These are phyloP conservation scores for Neodon shergylaensis DNA, from an alignment of 2,113 vertebrate genomes.

Conservation along the genomic window DNA sequence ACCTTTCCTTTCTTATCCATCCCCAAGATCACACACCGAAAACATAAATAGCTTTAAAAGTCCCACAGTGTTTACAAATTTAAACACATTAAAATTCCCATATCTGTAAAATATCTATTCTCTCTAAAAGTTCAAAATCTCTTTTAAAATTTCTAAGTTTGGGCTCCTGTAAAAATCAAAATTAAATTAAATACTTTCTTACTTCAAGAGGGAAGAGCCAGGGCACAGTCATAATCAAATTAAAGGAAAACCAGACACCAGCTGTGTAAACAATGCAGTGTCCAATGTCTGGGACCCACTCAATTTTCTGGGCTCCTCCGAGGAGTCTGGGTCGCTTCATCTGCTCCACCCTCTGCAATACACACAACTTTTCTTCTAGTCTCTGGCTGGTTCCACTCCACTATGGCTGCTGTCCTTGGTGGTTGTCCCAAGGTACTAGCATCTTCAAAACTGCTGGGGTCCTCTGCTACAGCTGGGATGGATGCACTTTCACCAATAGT, in stretches of 20 bases:
- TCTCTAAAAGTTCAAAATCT: too few relatives aligned
- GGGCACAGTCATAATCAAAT: too few relatives aligned
- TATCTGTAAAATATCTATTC: too few relatives aligned
- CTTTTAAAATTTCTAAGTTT: too few relatives aligned
- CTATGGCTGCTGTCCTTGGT: neutral
- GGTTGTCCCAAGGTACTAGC: neutral
- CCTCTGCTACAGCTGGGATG: neutral
- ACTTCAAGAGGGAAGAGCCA: too few relatives aligned
- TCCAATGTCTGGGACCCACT: neutral
- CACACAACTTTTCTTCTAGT: neutral
- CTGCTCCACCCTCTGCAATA: neutral
- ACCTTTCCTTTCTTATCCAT: too few relatives aligned
- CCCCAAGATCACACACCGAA: too few relatives aligned
- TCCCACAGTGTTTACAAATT: too few relatives aligned
- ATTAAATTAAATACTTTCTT: too few relatives aligned
- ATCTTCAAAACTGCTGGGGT: neutral
- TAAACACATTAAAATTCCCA: too few relatives aligned
- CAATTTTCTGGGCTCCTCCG: neutral
- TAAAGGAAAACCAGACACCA: neutral
- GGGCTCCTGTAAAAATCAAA: too few relatives aligned
- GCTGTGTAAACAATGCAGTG: neutral
- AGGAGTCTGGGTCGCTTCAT: neutral
- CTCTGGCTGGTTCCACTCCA: neutral
- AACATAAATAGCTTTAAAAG: too few relatives aligned
- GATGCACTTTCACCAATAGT: neutral